Conservation (phyloP, 2,888 invertebrate genomes). For the Patella ulyssiponensis region DNA sequence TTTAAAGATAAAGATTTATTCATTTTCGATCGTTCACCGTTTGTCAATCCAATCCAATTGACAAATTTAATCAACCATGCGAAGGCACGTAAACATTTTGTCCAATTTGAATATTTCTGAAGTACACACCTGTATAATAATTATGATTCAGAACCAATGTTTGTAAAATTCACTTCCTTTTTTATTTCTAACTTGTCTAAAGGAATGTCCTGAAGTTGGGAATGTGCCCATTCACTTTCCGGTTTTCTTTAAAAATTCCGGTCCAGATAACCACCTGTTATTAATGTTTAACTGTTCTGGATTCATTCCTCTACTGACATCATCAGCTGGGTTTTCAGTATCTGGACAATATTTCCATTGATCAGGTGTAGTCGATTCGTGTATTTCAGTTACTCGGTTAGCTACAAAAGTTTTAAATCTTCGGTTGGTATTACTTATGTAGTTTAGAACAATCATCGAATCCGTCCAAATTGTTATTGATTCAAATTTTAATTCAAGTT, state of each 20-base stretch:
- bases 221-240: not conserved
- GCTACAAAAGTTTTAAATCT: slow-evolving; percentile 28
- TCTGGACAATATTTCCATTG: slow-evolving; percentile 36
- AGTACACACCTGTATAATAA: not conserved
- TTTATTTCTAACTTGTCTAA: not conserved
- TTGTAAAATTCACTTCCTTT: not conserved
- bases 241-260: not conserved
- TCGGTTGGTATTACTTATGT: slow-evolving; percentile 29
- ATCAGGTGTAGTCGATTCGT: slow-evolving; percentile 17
- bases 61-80: not conserved
- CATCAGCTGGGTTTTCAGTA: slow-evolving; percentile 35
- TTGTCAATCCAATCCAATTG: not conserved
- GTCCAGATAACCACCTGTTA: slow-evolving; percentile 20
- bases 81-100: not conserved
- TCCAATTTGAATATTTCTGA: not conserved
- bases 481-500: slow-evolving; percentile 23
- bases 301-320: slow-evolving; percentile 28
- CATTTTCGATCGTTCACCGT: not conserved
- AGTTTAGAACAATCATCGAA: slow-evolving; percentile 33
- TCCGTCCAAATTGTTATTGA: slow-evolving; percentile 35
- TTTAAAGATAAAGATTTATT: not conserved
- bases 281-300: too few relatives aligned
- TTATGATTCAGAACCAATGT: not conserved
- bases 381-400: slow-evolving; percentile 34
- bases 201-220: not conserved